Evolutionary conservation across 2,888 invertebrate species (phyloP), one percentile per base, ranked within the genome.

Genomic region (Taenaris catops): DNA sequence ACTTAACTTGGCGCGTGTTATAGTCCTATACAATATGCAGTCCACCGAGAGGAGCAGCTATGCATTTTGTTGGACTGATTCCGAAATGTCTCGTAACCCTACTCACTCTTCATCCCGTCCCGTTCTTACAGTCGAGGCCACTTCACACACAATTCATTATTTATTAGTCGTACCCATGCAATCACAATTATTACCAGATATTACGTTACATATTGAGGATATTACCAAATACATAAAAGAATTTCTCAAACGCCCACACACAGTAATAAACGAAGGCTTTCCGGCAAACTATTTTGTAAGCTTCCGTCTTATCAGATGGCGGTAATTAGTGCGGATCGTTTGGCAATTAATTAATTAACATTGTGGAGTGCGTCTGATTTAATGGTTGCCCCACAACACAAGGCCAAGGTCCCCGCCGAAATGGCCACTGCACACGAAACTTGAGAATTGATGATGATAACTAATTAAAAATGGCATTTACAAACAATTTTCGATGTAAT

Each of bases 291-390:
- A 38, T 49, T 48, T 44, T 41, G 45, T 36, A 48, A 49, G 32
- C 33, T 47, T 44, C 41, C 34, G 28, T 31, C 38, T 46, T 44
- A 49, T 49, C 49, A 44, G 49, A 49, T 49, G 20, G 44, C 19
- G 28, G 38, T 44, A 49, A 49, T 42, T 47, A 49, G 49, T 48
- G 48, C 49, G 45, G 29, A 44, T 41, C 45, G 43, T 35, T 44
- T 38, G 11, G 33, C 27, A 40, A 40, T 36, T 35, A 37, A 36
- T 40, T 40, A 37, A 32, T 19, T 27, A 24, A 16, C 16, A 8
- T 25, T 19, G 19, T 33, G 31, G 20, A 34, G 38, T 24, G 29
- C 34, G 16, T 27, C 35, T 28, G 35, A 26, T 38, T 25, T 34
- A 29, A 35, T 41, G 40, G 42, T 38, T 27, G 42, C 25, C 29